Conservation (phyloP, 1,140 invertebrate genomes). For the Aphaenogaster floridana region DNA sequence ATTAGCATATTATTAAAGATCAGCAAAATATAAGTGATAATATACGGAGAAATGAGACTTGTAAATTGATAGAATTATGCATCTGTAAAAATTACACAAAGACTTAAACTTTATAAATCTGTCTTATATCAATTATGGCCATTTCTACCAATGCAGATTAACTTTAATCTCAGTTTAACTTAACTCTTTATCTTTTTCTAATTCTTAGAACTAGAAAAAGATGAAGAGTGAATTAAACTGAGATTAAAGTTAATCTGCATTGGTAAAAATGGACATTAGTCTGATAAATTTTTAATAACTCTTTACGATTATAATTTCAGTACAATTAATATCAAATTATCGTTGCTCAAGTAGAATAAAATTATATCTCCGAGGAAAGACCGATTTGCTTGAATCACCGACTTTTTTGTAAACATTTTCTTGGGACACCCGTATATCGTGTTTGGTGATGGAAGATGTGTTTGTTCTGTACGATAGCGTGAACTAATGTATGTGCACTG, state of each 20-base stretch:
- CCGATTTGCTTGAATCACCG: background rate
- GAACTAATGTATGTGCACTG: constrained; percentile 52
- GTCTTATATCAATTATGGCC: background rate
- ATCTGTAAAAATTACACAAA: background rate
- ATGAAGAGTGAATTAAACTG: too few species aligned
- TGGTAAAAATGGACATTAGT: too few species aligned
- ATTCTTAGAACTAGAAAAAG: too few species aligned
- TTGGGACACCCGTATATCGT: background rate
- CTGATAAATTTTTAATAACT: background rate
- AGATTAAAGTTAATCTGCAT: too few species aligned
- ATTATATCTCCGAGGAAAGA: background rate
- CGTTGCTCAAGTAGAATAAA: constrained; percentile 1
- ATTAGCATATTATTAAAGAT: background rate
- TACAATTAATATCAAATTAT: background rate
- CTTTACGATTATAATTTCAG: background rate
- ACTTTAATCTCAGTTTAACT: too few species aligned
- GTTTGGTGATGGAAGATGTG: background rate
- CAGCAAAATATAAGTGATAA: background rate
- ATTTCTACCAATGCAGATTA: too few species aligned
- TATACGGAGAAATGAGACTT: background rate
- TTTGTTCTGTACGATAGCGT: constrained; percentile 44
- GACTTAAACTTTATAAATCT: background rate
- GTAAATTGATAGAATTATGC: background rate
- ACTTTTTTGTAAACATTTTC: constrained; percentile 3
- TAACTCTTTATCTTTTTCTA: too few species aligned